These are phyloP conservation scores for Conus ventricosus DNA, from an alignment of 1,140 invertebrate genomes.

Conservation along the genomic window DNA sequence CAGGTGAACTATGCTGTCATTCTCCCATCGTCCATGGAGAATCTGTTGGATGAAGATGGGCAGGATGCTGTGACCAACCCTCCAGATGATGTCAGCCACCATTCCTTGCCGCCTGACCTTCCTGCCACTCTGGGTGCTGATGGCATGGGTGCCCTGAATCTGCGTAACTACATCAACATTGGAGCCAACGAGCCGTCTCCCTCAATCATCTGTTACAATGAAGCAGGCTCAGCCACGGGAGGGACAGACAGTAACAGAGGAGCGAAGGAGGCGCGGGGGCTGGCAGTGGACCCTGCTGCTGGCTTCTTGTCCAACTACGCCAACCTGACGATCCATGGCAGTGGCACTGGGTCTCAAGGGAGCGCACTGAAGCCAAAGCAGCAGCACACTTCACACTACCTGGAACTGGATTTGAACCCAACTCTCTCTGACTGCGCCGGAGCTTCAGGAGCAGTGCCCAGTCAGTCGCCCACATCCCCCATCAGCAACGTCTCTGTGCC, in stretches of 20 bases:
- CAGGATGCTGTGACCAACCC: slow-evolving; percentile 36
- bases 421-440: slow-evolving; percentile 35
- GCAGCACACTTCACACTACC: slow-evolving; percentile 82
- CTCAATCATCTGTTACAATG: not conserved
- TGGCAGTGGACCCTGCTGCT: slow-evolving; percentile 18
- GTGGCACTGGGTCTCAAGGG: not conserved
- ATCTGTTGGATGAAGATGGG: slow-evolving; percentile 41
- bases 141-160: not conserved
- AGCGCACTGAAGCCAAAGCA: slow-evolving; percentile 17
- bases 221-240: not conserved
- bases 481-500: slow-evolving; percentile 68
- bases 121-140: not conserved
- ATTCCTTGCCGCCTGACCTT: slow-evolving; percentile 38
- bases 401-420: slow-evolving; percentile 84
- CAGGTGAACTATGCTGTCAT: slow-evolving; percentile 65
- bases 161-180: slow-evolving; percentile 61
- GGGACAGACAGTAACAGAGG: not conserved
- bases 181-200: slow-evolving; percentile 40
- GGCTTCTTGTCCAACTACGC: slow-evolving; percentile 55
- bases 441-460: not conserved
- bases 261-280: not conserved
- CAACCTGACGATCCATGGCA: slow-evolving; percentile 48
- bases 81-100: slow-evolving; percentile 5
- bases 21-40: slow-evolving; percentile 60
- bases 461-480: slow-evolving; percentile 77